Evolutionary conservation across 2,113 vertebrate species (phyloP).

Genomic region (Peromyscus maniculatus): DNA sequence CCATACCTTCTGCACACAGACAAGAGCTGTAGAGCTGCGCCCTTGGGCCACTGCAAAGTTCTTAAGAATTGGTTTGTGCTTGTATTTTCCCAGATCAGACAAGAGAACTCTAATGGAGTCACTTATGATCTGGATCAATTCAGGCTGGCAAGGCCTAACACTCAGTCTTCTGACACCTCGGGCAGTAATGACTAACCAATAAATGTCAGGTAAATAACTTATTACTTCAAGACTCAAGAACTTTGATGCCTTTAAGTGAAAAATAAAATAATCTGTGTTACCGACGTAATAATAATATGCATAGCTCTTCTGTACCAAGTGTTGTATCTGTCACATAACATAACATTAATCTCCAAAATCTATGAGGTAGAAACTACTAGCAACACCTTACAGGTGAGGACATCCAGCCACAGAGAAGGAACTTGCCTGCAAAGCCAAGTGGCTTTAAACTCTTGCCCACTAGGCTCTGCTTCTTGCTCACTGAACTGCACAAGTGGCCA

Average conservation of each 20-base stretch:
- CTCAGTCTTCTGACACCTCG: not conserved
- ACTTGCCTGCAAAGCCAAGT: not conserved
- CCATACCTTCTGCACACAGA: not conserved
- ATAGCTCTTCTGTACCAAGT: not conserved
- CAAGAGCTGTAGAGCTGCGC: not conserved
- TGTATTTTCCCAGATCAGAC: not conserved
- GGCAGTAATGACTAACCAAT: not conserved
- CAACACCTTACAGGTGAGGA: slow-evolving; percentile 61
- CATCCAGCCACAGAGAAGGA: slow-evolving; percentile 56
- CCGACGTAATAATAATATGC: not conserved
- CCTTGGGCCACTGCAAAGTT: not conserved
- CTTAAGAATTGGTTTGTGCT: not conserved
- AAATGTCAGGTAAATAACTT: slow-evolving; percentile 14
- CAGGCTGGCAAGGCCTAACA: not conserved
- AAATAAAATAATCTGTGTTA: slow-evolving; percentile 47
- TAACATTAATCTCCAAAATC: slow-evolving; percentile 43
- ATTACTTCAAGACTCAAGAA: slow-evolving; percentile 30
- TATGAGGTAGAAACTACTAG: slow-evolving; percentile 43
- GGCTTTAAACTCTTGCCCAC: slow-evolving; percentile 21
- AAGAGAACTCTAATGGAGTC: not conserved
- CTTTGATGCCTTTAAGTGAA: slow-evolving; percentile 44
- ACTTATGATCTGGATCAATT: not conserved
- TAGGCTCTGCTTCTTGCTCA: not conserved
- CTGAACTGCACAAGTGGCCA: not conserved
- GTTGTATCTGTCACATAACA: not conserved